These are phyloP conservation scores for Ictalurus punctatus DNA, from an alignment of 2,113 vertebrate genomes.

Conservation along the genomic window DNA sequence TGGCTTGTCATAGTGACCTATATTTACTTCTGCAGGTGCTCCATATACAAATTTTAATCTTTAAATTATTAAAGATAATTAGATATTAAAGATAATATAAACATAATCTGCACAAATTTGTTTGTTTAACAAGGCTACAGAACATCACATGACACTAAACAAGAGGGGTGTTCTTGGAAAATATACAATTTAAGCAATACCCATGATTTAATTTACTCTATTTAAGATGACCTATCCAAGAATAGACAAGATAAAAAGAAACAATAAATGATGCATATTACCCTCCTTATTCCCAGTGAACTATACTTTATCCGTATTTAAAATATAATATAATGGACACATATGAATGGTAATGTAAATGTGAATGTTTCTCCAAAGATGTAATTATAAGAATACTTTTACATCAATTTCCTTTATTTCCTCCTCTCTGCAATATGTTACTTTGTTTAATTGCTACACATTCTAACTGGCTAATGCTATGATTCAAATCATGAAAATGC, in stretches of 20 bases:
- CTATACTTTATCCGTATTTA: background rate
- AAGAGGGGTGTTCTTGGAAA: background rate
- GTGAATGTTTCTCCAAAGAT: background rate
- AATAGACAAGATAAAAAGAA: background rate
- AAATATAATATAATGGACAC: background rate
- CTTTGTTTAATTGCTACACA: background rate
- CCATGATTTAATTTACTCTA: background rate
- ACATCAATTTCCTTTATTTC: background rate
- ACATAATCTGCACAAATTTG: background rate
- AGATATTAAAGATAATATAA: background rate
- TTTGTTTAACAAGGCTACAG: background rate
- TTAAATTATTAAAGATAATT: background rate
- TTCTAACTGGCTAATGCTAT: background rate
- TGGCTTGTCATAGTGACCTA: background rate
- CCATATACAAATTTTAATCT: background rate
- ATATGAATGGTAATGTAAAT: background rate
- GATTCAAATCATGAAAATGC: background rate
- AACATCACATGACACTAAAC: background rate
- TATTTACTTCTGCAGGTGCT: background rate
- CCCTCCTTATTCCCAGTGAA: background rate
- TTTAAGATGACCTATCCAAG: background rate
- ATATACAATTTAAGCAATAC: background rate
- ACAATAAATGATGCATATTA: background rate
- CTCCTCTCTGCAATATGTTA: background rate
- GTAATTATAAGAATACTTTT: background rate